Evolutionary conservation across 2,113 vertebrate species (phyloP), one percentile per base, ranked within the genome.

Genomic region (Danionella cerebrum): DNA sequence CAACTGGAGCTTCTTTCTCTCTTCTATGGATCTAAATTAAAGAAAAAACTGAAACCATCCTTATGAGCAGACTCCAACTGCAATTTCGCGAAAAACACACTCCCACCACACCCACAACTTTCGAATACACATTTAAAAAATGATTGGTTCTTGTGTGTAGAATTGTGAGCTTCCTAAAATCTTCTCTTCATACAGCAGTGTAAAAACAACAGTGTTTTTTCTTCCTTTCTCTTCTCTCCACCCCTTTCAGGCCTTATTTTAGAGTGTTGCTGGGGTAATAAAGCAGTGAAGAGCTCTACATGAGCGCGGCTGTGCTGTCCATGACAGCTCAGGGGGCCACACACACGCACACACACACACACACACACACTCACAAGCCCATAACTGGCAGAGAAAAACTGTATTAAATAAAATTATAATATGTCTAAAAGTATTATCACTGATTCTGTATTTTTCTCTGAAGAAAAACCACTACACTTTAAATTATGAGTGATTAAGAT

Each of bases 241-340:
- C 31, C 42, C 27, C 52, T 41, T 73, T 35, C 70, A 51, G 31
- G 31, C 51, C 78, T 71, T 76, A 71, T 78, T 80, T 82, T 74
- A 78, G 72, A 72, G 27, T 69, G 84, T 83, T 78, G 77, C 75
- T 81, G 42, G 74, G 85, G 80, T 70, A 75, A 86, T 79, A 39
- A 39, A 36, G 48, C 59, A 3, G 6, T 72, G 76, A 81, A 84
- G 82, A 71, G 78, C 82, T 79, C 76, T 83, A 69, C 68, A 83
- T 60, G 65, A 63, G 51, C 70, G 63, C 59, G 69, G 36, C 69
- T 71, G 66, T 80, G 77, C 82, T 83, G 83, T 76, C 67, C 71
- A 58, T 85, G 80, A 84, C 81, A 84, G 83, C 59, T 82, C 72
- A 76, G 27, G 33, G 55, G 51, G 52, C 44, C 52, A n/a, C n/a